Conservation (phyloP, 2,888 invertebrate species). For the Silvanus unidentatus region DNA sequence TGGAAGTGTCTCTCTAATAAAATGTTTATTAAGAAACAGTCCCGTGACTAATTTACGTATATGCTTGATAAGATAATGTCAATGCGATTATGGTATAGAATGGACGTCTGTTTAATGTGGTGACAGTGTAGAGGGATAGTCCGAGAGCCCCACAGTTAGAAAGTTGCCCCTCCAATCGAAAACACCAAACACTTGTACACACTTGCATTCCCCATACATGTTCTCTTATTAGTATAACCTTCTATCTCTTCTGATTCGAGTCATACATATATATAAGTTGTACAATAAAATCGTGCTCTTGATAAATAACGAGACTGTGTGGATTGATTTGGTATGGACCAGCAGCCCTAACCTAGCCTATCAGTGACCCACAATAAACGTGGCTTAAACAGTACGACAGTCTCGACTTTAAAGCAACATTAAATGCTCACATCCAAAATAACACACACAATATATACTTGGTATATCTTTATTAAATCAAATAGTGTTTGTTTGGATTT, state of each 20-base stretch:
- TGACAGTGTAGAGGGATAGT: constrained; percentile 16
- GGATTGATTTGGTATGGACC: constrained; percentile 27
- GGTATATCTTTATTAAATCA: too few species aligned
- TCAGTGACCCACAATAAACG: constrained; percentile 34
- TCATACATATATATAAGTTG: constrained; percentile 16
- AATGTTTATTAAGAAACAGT: too few species aligned
- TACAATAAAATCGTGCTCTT: constrained; percentile 16
- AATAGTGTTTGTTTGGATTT: too few species aligned
- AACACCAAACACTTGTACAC: neutral
- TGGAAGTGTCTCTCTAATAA: too few species aligned
- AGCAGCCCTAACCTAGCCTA: constrained; percentile 32
- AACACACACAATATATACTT: too few species aligned
- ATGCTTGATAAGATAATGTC: too few species aligned
- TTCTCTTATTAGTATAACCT: constrained; percentile 31
- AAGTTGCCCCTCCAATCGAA: constrained; percentile 36
- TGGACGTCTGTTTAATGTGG: too few species aligned
- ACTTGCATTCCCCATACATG: constrained; percentile 12
- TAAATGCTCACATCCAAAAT: too few species aligned
- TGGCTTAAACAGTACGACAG: constrained; percentile 9
- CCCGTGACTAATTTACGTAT: too few species aligned
- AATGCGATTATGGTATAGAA: too few species aligned
- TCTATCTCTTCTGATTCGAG: constrained; percentile 34
- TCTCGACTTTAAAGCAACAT: too few species aligned
- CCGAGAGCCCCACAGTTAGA: constrained; percentile 29
- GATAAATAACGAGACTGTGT: constrained; percentile 15